These are phyloP conservation scores for Protobothrops flavoviridis DNA, from an alignment of 2,113 vertebrate species.

Conservation along the genomic window DNA sequence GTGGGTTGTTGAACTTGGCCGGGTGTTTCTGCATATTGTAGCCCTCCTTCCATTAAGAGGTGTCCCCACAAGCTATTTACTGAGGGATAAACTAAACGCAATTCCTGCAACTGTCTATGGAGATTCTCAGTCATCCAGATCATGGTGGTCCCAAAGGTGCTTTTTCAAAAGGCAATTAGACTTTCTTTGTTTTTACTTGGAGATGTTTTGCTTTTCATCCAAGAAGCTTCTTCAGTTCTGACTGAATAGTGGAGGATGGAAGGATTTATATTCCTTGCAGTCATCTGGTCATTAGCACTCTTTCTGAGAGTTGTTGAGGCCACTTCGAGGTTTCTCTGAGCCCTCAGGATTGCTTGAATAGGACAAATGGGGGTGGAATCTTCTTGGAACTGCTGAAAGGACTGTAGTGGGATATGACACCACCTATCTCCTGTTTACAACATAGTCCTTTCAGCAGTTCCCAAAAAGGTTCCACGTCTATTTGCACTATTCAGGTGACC, in stretches of 20 bases:
- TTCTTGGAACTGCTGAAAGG: no score
- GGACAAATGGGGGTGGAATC: no score
- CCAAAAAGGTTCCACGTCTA: no score
- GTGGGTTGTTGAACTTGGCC: constrained; percentile 54
- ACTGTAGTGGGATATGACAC: no score
- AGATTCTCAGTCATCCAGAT: not conserved
- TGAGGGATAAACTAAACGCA: not conserved
- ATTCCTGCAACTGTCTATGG: not conserved
- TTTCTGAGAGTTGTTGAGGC: no score
- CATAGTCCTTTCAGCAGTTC: no score
- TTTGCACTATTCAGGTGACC: no score
- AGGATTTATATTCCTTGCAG: not conserved
- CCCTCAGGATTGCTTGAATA: no score
- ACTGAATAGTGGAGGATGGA: not conserved
- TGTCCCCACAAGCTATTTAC: not conserved
- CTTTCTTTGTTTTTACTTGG: not conserved
- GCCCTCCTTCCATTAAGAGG: not conserved
- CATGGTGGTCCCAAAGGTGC: not conserved
- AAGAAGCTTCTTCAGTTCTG: not conserved
- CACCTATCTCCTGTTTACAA: no score
- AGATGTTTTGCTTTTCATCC: not conserved
- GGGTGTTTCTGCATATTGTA: not conserved
- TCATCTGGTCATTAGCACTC: not conserved
- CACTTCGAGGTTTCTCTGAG: no score
- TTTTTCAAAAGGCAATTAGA: not conserved